Base-by-base conservation (phyloP, 2,797 vertebrate species). In the Uromys caudimaculatus region DNA sequence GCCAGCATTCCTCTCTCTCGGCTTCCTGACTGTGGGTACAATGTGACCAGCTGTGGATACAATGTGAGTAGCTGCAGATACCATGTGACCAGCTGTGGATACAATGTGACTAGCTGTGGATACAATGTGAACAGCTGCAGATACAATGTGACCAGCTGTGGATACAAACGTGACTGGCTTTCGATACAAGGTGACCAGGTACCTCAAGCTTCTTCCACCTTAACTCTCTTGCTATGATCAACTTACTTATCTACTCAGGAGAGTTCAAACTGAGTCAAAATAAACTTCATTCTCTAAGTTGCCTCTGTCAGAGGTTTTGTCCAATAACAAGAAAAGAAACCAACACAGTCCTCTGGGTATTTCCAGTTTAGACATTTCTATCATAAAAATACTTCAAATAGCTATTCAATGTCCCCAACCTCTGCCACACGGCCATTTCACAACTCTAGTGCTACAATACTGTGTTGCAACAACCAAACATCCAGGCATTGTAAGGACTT, bases 361-460 rank as follows among this genome's bases (percentile, higher is more conserved):
- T 94, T 76, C 2, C 6, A 38, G 1, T 52, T 21, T 7, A 6
- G 64, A 38, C 11, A 0, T 38, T 64, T 32, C 6, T 5, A 6
- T 29, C 38, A 24, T 32, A 6, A 0, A 32, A 5, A 14, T 13
- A n/a, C 35, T 56, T 89, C 29, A 14, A 24, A 62, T 4, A 4
- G 4, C 23, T 6, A 4, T 27, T 71, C 4, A 3, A 1, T 14
- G 12, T 6, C 21, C 19, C 54, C 69, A 5, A 29, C 12, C 2
- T 0, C 19, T 0, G 67, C 11, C 1, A 3, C 32, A 2, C 0
- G 12, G 41, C 35, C 1, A 0, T 0, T 21, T 2, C 0, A 23
- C 3, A 17, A 14, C 9, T 29, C 1, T 11, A 6, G 0, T 3
- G 3, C 17, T 54, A 58, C 24, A 62, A 38, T 14, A 2, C 5